Evolutionary conservation across 2,888 invertebrate species (phyloP).

Genomic region (Iselma pallidipennis): DNA sequence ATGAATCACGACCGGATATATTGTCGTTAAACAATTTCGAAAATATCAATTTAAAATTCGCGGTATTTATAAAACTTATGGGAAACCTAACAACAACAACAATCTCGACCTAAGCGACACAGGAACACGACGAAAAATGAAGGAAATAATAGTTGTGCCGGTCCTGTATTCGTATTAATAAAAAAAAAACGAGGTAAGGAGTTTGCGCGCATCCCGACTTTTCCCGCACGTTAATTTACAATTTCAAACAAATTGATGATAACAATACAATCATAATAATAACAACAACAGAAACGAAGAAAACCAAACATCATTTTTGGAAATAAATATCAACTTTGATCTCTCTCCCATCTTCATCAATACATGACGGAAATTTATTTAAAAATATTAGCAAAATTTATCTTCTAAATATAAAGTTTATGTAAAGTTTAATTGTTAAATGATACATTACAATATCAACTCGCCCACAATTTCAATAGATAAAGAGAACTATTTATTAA

Average conservation of each 20-base stretch:
- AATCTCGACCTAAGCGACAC: conserved; percentile 38
- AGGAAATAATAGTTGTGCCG: conserved; percentile 24
- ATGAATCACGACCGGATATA: too few species aligned
- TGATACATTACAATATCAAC: background rate
- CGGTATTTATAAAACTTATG: conserved; percentile 33
- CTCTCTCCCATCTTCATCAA: too few species aligned
- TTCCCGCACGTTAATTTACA: conserved; percentile 9
- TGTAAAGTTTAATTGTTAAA: background rate
- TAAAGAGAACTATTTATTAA: too few species aligned
- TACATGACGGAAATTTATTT: too few species aligned
- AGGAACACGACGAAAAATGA: conserved; percentile 38
- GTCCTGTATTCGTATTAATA: conserved; percentile 24
- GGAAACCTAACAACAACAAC: background rate
- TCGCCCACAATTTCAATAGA: background rate
- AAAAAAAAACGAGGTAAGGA: conserved; percentile 19
- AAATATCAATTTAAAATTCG: conserved; percentile 46
- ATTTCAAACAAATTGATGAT: background rate
- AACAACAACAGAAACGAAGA: background rate
- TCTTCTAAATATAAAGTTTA: background rate
- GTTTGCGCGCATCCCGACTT: conserved; percentile 30
- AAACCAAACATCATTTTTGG: background rate
- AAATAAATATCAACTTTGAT: conserved; percentile 14
- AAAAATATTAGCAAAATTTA: background rate
- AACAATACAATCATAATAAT: conserved; percentile 1
- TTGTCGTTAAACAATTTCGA: conserved; percentile 30